Conservation (phyloP, 2,888 invertebrate species). For the Tillus elongatus region DNA sequence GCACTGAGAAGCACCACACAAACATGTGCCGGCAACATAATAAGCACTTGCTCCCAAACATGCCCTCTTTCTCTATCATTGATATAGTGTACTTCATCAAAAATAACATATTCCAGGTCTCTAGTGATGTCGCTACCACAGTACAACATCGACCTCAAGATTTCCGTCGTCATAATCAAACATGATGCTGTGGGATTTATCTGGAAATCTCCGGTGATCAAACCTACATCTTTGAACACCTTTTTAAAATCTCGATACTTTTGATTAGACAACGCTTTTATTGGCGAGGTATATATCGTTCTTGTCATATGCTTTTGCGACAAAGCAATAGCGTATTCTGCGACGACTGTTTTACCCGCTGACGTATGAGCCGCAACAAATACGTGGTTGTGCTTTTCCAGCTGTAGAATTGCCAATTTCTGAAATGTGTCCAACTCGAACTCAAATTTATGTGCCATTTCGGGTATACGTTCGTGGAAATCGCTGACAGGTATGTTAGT, state of each 20-base stretch:
- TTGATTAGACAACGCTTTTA: slow-evolving; percentile 97
- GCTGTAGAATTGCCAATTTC: slow-evolving; percentile 88
- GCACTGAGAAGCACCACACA: slow-evolving; percentile 96
- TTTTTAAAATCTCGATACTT: slow-evolving; percentile 96
- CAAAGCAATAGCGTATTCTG: slow-evolving; percentile 97
- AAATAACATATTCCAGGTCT: slow-evolving; percentile 97
- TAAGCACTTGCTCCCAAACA: slow-evolving; percentile 98
- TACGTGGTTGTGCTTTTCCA: slow-evolving; percentile 90
- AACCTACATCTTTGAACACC: slow-evolving; percentile 84
- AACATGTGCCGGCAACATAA: slow-evolving; percentile 88
- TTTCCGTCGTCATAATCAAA: slow-evolving; percentile 99
- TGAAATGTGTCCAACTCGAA: slow-evolving; percentile 97
- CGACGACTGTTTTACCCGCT: slow-evolving; percentile 97
- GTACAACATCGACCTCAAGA: slow-evolving; percentile 92
- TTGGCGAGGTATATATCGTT: slow-evolving; percentile 95
- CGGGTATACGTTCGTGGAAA: slow-evolving; percentile 70
- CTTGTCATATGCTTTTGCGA: slow-evolving; percentile 87
- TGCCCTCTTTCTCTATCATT: slow-evolving; percentile 87
- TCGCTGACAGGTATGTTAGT: slow-evolving; percentile 70
- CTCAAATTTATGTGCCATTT: slow-evolving; percentile 75
- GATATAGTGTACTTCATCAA: slow-evolving; percentile 97
- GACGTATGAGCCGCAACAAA: slow-evolving; percentile 99
- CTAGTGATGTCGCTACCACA: slow-evolving; percentile 89
- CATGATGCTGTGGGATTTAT: slow-evolving; percentile 90
- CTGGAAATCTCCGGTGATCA: slow-evolving; percentile 92